Conservation (phyloP, 2,113 vertebrate genomes). For the Xenus cinereus region DNA sequence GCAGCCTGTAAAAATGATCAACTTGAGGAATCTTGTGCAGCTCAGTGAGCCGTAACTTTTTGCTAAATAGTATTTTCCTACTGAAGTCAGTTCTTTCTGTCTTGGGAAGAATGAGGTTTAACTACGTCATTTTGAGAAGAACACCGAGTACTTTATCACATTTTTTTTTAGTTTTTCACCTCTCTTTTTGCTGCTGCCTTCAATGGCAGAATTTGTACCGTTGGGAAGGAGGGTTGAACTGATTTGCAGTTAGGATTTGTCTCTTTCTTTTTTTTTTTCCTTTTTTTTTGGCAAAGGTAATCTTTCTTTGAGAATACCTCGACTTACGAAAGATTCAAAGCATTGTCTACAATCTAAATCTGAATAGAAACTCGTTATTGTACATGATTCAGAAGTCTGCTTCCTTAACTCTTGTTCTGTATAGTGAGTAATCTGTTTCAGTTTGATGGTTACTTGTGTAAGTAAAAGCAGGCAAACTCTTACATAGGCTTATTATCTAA, state of each 20-base stretch:
- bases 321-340: not conserved
- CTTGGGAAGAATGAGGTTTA: not conserved
- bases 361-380: not conserved
- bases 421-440: conserved; percentile 18
- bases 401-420: not conserved
- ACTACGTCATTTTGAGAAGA: not conserved
- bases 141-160: not conserved
- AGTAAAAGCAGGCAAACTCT: not conserved
- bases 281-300: not conserved
- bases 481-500: not conserved
- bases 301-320: not conserved
- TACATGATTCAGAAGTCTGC: not conserved
- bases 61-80: not conserved
- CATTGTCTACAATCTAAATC: not conserved
- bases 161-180: not conserved
- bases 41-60: not conserved
- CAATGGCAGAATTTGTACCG: not conserved
- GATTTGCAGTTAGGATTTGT: not conserved
- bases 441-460: not conserved
- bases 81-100: not conserved
- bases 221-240: not conserved
- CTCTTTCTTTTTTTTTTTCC: not conserved
- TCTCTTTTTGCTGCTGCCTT: not conserved
- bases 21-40: not conserved
- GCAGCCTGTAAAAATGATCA: not conserved